Conservation (phyloP, 1,140 invertebrate species). For the Acromyrmex heyeri region DNA sequence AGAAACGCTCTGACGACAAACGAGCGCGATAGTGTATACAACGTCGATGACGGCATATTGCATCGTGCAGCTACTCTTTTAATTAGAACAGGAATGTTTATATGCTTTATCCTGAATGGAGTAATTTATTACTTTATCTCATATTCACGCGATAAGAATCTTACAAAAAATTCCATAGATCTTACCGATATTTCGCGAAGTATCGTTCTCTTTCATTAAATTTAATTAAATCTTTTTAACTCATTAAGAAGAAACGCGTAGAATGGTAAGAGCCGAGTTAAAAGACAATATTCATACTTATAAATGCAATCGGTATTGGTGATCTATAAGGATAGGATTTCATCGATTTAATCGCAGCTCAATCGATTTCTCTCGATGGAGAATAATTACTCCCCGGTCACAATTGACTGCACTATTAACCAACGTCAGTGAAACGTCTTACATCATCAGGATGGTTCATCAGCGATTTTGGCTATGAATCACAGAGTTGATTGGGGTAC, state of each 20-base stretch:
- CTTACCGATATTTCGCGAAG: background rate
- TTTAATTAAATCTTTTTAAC: slow-evolving; percentile 25
- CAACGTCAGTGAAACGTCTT: slow-evolving; percentile 51
- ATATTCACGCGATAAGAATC: background rate
- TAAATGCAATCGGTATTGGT: background rate
- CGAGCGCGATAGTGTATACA: slow-evolving; percentile 4
- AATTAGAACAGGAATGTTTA: slow-evolving; percentile 39
- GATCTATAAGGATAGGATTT: background rate
- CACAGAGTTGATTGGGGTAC: background rate
- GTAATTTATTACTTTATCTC: background rate
- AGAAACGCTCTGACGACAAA: slow-evolving; percentile 32
- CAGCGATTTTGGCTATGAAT: background rate
- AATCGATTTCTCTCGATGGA: background rate
- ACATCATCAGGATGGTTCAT: slow-evolving; percentile 29
- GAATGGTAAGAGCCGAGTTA: background rate
- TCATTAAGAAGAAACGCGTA: background rate
- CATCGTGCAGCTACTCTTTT: slow-evolving; percentile 19
- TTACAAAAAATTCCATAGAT: too few relatives aligned
- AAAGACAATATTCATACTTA: background rate
- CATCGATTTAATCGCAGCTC: background rate
- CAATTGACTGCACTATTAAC: slow-evolving; percentile 24
- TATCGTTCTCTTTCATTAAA: background rate
- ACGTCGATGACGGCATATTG: slow-evolving; percentile 18
- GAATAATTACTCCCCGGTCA: slow-evolving; percentile 44
- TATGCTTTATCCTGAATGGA: background rate